Conservation (phyloP, 1,140 invertebrate species). For the Oscheius sp. region DNA sequence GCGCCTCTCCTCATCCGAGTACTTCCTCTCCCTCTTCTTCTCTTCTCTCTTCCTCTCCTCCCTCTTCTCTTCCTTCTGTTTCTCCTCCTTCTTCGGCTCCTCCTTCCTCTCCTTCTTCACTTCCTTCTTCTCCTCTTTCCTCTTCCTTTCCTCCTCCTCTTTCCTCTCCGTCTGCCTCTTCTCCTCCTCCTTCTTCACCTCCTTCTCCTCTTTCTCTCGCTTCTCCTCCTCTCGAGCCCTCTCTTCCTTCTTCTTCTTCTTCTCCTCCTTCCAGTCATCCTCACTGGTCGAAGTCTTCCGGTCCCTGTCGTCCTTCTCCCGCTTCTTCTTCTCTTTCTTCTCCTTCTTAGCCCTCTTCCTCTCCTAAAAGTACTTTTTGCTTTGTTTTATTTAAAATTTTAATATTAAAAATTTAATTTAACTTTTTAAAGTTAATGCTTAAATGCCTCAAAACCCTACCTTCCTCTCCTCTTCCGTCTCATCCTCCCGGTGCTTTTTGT, state of each 20-base stretch:
- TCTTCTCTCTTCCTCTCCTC: background rate
- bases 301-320: background rate
- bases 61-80: constrained; percentile 1
- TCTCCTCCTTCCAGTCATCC: constrained; percentile 13
- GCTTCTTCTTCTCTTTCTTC: constrained; percentile 10
- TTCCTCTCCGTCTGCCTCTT: constrained; percentile 1
- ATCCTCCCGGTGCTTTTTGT: constrained; percentile 4
- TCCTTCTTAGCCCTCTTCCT: constrained; percentile 20
- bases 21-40: background rate
- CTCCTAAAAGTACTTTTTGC: background rate
- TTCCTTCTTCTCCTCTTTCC: background rate
- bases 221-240: background rate
- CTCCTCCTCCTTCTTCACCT: constrained; percentile 14
- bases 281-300: background rate
- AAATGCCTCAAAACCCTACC: constrained; percentile 1
- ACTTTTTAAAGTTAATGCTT: background rate
- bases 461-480: constrained; percentile 26
- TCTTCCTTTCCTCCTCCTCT: background rate
- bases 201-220: constrained; percentile 20
- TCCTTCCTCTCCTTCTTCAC: constrained; percentile 4
- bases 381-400: background rate
- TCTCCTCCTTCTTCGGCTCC: constrained; percentile 14
- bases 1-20: background rate
- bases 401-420: background rate
- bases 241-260: constrained; percentile 15